Percentiles rank a stretch among this genome's conserved stretches.
Evolutionary conservation across 2,888 invertebrate species (phyloP).

Genomic region (Heteromyza rotundicornis): DNA sequence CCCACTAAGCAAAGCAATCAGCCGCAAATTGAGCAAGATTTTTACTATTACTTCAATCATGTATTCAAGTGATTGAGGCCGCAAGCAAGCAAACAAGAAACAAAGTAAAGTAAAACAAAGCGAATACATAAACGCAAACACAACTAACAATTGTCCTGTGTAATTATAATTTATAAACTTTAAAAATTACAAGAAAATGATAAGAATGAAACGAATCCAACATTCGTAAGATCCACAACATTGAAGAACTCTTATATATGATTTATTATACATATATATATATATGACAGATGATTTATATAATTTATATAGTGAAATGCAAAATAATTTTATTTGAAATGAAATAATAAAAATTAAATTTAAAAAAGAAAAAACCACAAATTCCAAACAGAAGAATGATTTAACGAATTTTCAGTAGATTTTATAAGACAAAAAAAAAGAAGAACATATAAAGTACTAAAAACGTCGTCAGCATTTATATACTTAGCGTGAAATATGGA

Average conservation of each 20-base stretch:
- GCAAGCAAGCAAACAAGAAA: too few relatives aligned
- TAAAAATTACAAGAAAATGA: too few relatives aligned
- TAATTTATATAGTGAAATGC: not conserved
- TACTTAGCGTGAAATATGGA: too few relatives aligned
- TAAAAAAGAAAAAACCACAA: not conserved
- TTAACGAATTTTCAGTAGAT: not conserved
- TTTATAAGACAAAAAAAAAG: conserved; percentile 11
- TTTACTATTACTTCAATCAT: conserved; percentile 57
- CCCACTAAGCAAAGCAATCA: conserved; percentile 41
- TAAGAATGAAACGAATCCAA: not conserved
- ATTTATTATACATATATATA: not conserved
- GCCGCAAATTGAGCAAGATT: conserved; percentile 54
- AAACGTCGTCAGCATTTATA: too few relatives aligned
- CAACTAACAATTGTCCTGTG: too few relatives aligned
- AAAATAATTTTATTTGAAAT: not conserved
- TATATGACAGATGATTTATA: not conserved
- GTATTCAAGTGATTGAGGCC: conserved; percentile 41
- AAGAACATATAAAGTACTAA: not conserved
- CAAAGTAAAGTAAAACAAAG: conserved; percentile 16
- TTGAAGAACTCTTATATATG: not conserved
- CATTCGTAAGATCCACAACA: not conserved
- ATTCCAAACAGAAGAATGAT: not conserved
- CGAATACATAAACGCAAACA: not conserved
- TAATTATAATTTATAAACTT: too few relatives aligned
- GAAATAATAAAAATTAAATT: not conserved